Evolutionary conservation across 2,888 invertebrate species (phyloP).

Genomic region (Sclerodermus sp.): DNA sequence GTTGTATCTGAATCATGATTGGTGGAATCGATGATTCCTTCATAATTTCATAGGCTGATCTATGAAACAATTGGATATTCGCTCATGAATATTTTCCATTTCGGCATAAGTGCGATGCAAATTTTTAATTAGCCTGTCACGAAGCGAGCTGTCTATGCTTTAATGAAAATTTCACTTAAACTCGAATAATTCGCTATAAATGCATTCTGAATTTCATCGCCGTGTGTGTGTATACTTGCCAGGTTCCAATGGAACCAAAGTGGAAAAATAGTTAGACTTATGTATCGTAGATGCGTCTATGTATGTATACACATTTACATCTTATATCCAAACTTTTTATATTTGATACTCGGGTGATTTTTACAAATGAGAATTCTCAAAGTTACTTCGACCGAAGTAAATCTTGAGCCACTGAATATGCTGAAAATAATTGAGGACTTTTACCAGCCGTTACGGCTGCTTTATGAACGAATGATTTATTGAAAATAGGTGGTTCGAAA

Average conservation of each 20-base stretch:
- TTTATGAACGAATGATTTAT: too few relatives aligned
- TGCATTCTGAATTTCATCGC: constrained; percentile 1
- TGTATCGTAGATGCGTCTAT: constrained; percentile 10
- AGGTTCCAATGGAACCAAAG: constrained; percentile 8
- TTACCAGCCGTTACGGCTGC: too few relatives aligned
- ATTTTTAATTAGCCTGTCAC: too few relatives aligned
- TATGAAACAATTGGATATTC: too few relatives aligned
- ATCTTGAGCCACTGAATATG: background rate
- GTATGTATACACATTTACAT: constrained; percentile 2
- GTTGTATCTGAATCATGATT: too few relatives aligned
- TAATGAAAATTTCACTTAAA: too few relatives aligned
- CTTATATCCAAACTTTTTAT: background rate
- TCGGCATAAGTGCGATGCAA: too few relatives aligned
- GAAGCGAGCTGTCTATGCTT: too few relatives aligned
- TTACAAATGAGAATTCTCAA: background rate
- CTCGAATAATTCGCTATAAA: background rate
- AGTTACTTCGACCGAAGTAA: background rate
- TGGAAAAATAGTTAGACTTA: constrained; percentile 33
- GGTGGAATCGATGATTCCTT: too few relatives aligned
- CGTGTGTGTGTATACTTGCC: constrained; percentile 1
- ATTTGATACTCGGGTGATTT: background rate
- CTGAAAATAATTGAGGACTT: background rate
- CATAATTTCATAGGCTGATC: too few relatives aligned
- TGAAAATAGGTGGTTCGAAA: too few relatives aligned
- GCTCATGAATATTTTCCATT: too few relatives aligned